Evolutionary conservation across 1,140 invertebrate species (phyloP), one percentile per base, ranked within the genome.

Genomic region (Akabosia matsudoensis): DNA sequence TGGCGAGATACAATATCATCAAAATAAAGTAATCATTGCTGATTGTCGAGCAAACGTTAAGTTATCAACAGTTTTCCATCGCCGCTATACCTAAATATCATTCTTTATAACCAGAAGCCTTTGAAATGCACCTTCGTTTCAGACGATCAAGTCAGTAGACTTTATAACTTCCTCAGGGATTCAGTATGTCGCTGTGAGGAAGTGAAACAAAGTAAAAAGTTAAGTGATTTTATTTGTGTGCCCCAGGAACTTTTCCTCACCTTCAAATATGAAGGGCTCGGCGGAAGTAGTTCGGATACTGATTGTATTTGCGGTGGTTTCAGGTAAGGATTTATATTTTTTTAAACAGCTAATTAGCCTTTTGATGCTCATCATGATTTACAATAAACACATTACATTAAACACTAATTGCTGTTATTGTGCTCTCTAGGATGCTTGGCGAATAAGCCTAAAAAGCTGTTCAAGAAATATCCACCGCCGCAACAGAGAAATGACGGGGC

Each of bases 101-200:
- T 30, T 31, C 14, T 67, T 67, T 67, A 67, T n/a, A 30, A 67
- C 61, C 26, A 67, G 61, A 67, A 67, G 31, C 13, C 61, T 67
- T 61, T 30, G 61, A 67, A 61, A 67, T 67, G 28, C 7, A 67
- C 3, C 13, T 13, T 67, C n/a, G 24, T 31, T 31, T 10, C 7
- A 7, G 13, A 3, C 61, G 13, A 4, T 67, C n/a, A 30, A 67
- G 61, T 67, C 61, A 67, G 61, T 67, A 31, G 28, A 7, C 54
- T 3, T 56, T 56, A 56, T 18, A n/a, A 56, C 54, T 56, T 56
- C 10, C 54, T 56, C 4, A 22, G 14, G 54, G 22, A n/a, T n/a
- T 16, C 54, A 56, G 24, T 3, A 56, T 24, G 54, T 56, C n/a
- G 7, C 7, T 45, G 37, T 45, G 7, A 18, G 7, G 37, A 45